A percentile compares a stretch with the other conserved stretches of the same genome.
These are phyloP conservation scores for Drosophila nigrodunni DNA, from an alignment of 1,140 invertebrate species.

Conservation along the genomic window DNA sequence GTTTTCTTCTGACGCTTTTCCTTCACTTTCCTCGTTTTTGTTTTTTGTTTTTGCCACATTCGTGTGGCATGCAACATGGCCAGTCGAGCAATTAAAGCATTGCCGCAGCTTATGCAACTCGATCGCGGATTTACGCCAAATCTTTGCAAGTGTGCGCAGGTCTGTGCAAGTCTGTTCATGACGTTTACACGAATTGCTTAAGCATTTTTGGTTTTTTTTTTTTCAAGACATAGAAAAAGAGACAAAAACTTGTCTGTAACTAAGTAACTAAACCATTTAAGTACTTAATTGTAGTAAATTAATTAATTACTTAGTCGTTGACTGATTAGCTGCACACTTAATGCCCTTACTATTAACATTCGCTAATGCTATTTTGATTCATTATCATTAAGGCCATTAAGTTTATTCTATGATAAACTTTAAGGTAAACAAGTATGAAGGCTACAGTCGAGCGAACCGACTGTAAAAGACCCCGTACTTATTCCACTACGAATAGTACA, in stretches of 20 bases:
- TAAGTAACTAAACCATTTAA: conserved; percentile 37
- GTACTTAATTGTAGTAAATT: conserved; percentile 37
- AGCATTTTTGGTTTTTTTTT: neutral
- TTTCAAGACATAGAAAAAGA: neutral
- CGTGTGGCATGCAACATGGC: conserved; percentile 48
- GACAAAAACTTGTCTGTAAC: neutral
- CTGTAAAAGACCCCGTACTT: too few species aligned
- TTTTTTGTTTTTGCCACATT: conserved; percentile 11
- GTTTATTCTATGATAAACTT: too few species aligned
- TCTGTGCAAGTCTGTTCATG: neutral
- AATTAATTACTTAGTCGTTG: conserved; percentile 25
- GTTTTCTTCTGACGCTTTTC: too few species aligned
- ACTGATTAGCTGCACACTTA: neutral
- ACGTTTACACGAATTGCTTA: conserved; percentile 15
- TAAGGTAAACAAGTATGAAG: too few species aligned
- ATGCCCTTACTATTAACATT: neutral
- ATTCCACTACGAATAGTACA: too few species aligned
- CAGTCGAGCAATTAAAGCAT: conserved; percentile 42
- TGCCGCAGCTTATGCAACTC: conserved; percentile 49
- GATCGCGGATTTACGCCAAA: conserved; percentile 35
- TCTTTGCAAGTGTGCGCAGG: neutral
- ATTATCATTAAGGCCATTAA: neutral
- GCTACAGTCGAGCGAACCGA: too few species aligned
- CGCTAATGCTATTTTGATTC: conserved; percentile 1
- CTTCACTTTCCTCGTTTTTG: too few species aligned